Percentiles rank a stretch among this genome's conserved stretches.
phyloP scores from a whole-genome alignment of 2,113 vertebrate genomes.

The Anhinga rufa region DNA sequence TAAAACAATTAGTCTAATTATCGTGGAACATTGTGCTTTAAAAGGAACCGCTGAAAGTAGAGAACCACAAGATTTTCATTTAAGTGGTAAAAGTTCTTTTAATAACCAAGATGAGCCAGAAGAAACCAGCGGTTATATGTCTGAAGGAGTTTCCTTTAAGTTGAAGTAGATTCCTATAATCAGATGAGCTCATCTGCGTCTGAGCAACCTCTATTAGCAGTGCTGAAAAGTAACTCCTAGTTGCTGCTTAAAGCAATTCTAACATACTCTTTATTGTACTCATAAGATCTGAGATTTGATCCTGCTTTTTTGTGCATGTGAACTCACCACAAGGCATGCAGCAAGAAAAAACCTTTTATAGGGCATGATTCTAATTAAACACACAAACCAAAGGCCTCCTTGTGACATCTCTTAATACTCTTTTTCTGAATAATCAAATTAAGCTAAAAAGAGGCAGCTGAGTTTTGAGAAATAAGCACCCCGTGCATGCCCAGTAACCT shows the following conservation, averaged over 20 bases:
- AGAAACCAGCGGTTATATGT: not conserved
- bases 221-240: not conserved
- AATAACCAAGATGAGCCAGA: not conserved
- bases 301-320: not conserved
- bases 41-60: not conserved
- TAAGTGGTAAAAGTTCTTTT: not conserved
- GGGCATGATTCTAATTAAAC: not conserved
- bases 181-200: slow-evolving; percentile 8
- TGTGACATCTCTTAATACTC: not conserved
- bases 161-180: not conserved
- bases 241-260: not conserved
- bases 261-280: not conserved
- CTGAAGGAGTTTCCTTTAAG: slow-evolving; percentile 5
- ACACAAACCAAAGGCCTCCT: not conserved
- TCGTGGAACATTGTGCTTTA: not conserved
- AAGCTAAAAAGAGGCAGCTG: not conserved
- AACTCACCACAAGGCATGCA: not conserved
- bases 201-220: not conserved
- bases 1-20: slow-evolving; percentile 47
- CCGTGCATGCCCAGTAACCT: not conserved
- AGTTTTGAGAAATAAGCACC: not conserved
- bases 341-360: not conserved
- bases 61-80: not conserved
- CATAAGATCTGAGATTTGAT: not conserved
- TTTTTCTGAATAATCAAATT: not conserved